These are phyloP conservation scores for Laterallus jamaicensis DNA, from an alignment of 2,113 vertebrate genomes.

Conservation along the genomic window DNA sequence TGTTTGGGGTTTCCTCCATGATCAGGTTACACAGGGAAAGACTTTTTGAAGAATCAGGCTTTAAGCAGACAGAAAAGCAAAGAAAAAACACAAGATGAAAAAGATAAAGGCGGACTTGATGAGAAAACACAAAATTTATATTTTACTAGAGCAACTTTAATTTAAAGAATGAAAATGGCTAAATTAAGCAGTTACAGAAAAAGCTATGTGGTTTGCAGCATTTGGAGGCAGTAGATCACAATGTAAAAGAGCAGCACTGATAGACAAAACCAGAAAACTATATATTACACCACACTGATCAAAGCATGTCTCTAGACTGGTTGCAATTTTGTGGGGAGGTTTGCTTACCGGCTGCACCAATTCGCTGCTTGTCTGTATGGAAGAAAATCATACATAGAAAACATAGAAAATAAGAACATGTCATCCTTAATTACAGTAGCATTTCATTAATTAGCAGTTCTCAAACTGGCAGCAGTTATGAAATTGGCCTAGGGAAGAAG, in stretches of 20 bases:
- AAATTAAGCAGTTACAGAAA: slow-evolving; percentile 44
- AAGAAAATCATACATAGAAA: slow-evolving; percentile 26
- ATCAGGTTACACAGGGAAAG: slow-evolving; percentile 82
- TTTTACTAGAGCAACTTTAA: slow-evolving; percentile 32
- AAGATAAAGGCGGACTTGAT: slow-evolving; percentile 73
- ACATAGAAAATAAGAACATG: background rate
- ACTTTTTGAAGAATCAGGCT: slow-evolving; percentile 86
- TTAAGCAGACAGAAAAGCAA: slow-evolving; percentile 79
- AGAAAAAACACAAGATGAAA: slow-evolving; percentile 80
- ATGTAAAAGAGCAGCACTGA: slow-evolving; percentile 24
- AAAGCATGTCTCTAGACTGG: background rate
- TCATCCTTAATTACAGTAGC: background rate
- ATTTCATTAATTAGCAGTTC: background rate
- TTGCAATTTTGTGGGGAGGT: background rate
- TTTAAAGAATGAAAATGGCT: slow-evolving; percentile 53
- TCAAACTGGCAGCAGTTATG: background rate
- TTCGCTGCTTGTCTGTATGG: slow-evolving; percentile 81
- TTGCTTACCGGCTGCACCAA: slow-evolving; percentile 89
- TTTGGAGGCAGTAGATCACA: slow-evolving; percentile 1
- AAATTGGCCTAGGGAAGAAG: background rate
- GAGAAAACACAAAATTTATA: slow-evolving; percentile 73
- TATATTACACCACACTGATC: background rate
- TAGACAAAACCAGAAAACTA: slow-evolving; percentile 20
- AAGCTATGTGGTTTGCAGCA: slow-evolving; percentile 22
- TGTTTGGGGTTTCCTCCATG: slow-evolving; percentile 77